phyloP scores from a whole-genome alignment of 2,888 invertebrate genomes.

The Leptura quadrifasciata region DNA sequence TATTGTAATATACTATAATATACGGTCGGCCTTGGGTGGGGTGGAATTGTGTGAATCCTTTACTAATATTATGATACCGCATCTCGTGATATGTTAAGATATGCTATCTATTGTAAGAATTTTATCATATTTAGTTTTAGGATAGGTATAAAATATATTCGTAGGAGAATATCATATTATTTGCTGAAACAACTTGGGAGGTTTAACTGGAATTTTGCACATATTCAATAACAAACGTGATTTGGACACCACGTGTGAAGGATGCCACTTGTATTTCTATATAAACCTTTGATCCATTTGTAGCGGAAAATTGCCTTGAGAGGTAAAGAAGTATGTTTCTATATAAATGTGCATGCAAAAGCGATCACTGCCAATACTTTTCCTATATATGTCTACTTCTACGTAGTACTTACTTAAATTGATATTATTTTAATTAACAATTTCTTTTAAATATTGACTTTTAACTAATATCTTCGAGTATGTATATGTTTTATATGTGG shows the following conservation, averaged over 20 bases:
- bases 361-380: too few relatives aligned
- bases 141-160: neutral
- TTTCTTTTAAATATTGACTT: too few relatives aligned
- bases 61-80: neutral
- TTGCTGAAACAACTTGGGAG: constrained; percentile 49
- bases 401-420: too few relatives aligned
- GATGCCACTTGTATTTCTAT: constrained; percentile 42
- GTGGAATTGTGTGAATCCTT: neutral
- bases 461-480: too few relatives aligned
- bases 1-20: too few relatives aligned
- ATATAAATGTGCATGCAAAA: too few relatives aligned
- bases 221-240: constrained; percentile 45
- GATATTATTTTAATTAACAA: too few relatives aligned
- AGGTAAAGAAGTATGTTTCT: too few relatives aligned
- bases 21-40: neutral
- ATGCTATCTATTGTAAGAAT: neutral
- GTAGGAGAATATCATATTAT: constrained; percentile 17
- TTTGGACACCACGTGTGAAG: constrained; percentile 42
- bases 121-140: constrained; percentile 12
- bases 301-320: too few relatives aligned
- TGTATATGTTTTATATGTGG: too few relatives aligned
- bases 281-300: constrained; percentile 22
- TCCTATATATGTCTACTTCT: too few relatives aligned
- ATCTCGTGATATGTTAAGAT: neutral
- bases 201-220: constrained; percentile 44